These are phyloP conservation scores for Echinarachnius parma DNA, from an alignment of 53 echinoderm and acorn worm species.

Conservation along the genomic window DNA sequence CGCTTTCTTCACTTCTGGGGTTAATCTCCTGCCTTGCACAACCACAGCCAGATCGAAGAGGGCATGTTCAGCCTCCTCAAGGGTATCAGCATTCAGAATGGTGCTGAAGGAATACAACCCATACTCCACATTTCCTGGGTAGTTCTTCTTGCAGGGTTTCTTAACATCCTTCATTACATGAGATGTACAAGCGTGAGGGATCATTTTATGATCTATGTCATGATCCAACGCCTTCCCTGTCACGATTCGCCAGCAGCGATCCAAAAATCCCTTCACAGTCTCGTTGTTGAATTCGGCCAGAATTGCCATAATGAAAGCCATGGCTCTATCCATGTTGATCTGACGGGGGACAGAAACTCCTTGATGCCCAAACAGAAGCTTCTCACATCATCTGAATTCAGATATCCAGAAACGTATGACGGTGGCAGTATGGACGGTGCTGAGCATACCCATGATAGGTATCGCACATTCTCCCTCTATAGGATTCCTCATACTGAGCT, in stretches of 20 bases:
- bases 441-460: constrained; percentile 32
- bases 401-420: constrained; percentile 26
- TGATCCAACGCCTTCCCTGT: constrained; percentile 31
- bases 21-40: constrained; percentile 16
- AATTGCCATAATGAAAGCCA: constrained; percentile 26
- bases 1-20: constrained; percentile 9
- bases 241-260: constrained; percentile 35
- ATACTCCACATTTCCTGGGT: constrained; percentile 34
- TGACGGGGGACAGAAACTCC: constrained; percentile 15
- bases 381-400: constrained; percentile 23
- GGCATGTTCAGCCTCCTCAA: constrained; percentile 4
- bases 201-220: constrained; percentile 16
- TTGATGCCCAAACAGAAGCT: constrained; percentile 22
- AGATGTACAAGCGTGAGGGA: constrained; percentile 33
- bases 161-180: constrained; percentile 34
- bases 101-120: constrained; percentile 27
- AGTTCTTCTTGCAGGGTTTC: constrained; percentile 40
- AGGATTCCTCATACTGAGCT: constrained; percentile 11
- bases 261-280: constrained; percentile 21
- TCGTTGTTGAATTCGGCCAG: constrained; percentile 30
- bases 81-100: constrained; percentile 1
- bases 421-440: constrained; percentile 14
- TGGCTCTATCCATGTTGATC: constrained; percentile 21
- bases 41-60: constrained; percentile 20
- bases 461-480: constrained; percentile 5